Base-by-base conservation (phyloP, 1,140 invertebrate species). In the Heterodera schachtii region DNA sequence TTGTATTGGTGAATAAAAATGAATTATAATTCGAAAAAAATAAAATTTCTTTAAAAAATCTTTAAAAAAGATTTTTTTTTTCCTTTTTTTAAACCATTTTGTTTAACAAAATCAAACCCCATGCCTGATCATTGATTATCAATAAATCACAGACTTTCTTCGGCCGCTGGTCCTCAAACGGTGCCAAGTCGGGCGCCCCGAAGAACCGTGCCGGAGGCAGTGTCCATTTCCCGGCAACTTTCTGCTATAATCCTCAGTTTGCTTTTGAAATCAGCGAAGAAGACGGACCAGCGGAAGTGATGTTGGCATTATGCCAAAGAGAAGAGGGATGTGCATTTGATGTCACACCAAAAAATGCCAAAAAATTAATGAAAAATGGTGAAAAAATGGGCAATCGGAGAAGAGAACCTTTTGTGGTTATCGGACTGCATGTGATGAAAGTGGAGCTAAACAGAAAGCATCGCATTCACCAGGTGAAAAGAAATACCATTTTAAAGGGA, bases 361-460 rank as follows among this genome's bases (percentile, higher is more conserved):
- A 49, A 49, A 49, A 49, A 49, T 60, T 8, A 13, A 16, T 60
- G 6, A 3, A 7, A 7, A 43, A 46, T 44, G 16, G 44, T 43
- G 49, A 75, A 70, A 8, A 73, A 80, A 73, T 82, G 79, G 84
- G 75, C n/a, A 81, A 85, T 46, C 84, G 88, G 73, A 76, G 57
- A 19, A 60, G 87, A 19, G 87, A 89, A 73, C 87, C 88, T 6
- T 90, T 87, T 74, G 83, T 90, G 3, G 86, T 89, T 1, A 90
- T 89, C 71, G 88, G 88, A 66, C 78, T 89, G 81, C 89, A 89
- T 66, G 77, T 90, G 31, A 89, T 89, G 89, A 82, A 84, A 60
- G 88, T 89, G 43, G 88, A 89, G 71, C 84, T 79, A 44, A 89
- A 89, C 82, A 78, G 88, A 78, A 71, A 78, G 47, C 77, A 86